Conservation (phyloP, 2,113 vertebrate species). For the Microcebus jonahi region DNA sequence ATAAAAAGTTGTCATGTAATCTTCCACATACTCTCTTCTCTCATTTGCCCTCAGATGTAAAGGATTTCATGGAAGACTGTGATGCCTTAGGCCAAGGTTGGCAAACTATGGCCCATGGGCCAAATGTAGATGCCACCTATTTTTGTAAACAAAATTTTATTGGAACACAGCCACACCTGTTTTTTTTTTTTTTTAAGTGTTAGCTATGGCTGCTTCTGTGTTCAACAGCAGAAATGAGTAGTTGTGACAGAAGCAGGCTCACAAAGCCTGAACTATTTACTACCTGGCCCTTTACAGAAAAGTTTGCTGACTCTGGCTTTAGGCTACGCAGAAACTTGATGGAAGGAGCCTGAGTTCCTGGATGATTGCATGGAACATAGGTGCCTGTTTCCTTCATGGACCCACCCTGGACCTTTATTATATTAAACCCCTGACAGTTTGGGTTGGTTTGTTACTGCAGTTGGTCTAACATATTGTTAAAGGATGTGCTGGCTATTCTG, state of each 20-base stretch:
- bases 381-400: background rate
- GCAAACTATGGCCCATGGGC: background rate
- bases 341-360: background rate
- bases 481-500: background rate
- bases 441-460: background rate
- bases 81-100: background rate
- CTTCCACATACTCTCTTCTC: background rate
- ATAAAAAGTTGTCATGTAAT: background rate
- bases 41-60: background rate
- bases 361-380: background rate
- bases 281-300: background rate
- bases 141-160: conserved; percentile 11
- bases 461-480: background rate
- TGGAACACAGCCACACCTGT: background rate
- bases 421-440: background rate
- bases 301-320: background rate
- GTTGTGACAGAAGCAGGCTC: background rate
- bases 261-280: background rate
- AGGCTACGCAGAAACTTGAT: background rate
- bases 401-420: background rate
- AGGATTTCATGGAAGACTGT: background rate
- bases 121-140: background rate
- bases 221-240: background rate
- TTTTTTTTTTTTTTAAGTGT: background rate
- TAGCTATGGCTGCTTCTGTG: background rate